phyloP scores from a whole-genome alignment of 2,888 invertebrate species.

The Trissoscelio sp. region DNA sequence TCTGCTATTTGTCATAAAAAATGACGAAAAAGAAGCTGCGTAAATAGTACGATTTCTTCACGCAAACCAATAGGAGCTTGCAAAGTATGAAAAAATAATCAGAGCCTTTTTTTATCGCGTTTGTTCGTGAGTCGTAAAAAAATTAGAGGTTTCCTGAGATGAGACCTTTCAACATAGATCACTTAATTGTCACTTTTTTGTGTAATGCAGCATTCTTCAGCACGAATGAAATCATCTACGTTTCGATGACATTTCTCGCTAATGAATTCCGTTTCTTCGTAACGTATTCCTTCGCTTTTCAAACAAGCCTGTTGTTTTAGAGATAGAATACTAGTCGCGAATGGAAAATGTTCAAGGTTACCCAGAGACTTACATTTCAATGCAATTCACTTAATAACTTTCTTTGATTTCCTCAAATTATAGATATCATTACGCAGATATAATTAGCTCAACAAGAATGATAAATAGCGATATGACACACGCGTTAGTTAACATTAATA shows the following conservation, averaged over 20 bases:
- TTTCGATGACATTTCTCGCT: conserved; percentile 31
- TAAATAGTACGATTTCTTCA: conserved; percentile 29
- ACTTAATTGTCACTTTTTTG: conserved; percentile 48
- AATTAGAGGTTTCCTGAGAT: conserved; percentile 16
- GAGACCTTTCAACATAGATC: conserved; percentile 27
- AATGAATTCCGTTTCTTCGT: conserved; percentile 18
- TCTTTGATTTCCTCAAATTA: conserved; percentile 56
- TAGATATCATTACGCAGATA: conserved; percentile 10
- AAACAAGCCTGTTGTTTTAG: conserved; percentile 14
- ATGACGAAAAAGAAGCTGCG: conserved; percentile 39
- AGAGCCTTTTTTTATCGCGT: conserved; percentile 4
- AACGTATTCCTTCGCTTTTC: conserved; percentile 17
- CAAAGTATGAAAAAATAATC: conserved; percentile 14
- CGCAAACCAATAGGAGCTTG: conserved; percentile 7
- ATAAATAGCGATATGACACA: conserved; percentile 28
- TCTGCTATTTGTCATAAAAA: conserved; percentile 39
- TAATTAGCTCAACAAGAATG: conserved; percentile 45
- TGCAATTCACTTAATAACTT: conserved; percentile 33
- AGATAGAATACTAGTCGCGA: conserved; percentile 19
- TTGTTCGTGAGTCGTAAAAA: conserved; percentile 28
- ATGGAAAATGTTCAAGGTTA: conserved; percentile 51
- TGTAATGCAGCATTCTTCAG: conserved; percentile 21
- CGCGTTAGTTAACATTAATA: conserved; percentile 16
- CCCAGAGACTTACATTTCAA: conserved; percentile 39
- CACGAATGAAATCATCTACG: conserved; percentile 40